Conservation (phyloP, 2,113 vertebrate species). For the Esox niger region DNA sequence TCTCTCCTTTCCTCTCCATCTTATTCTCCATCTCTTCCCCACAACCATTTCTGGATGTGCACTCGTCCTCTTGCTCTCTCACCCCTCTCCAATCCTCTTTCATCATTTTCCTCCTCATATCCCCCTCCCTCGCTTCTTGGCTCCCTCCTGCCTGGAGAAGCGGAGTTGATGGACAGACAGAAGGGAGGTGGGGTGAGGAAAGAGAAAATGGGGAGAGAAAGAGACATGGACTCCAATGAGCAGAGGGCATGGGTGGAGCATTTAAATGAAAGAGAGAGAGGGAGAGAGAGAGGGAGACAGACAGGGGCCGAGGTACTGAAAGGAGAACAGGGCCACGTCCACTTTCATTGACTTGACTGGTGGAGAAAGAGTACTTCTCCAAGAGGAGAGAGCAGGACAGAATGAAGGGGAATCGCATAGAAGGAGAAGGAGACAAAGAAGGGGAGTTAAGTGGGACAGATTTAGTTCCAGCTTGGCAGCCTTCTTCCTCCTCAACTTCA, state of each 20-base stretch:
- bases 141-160: slow-evolving; percentile 41
- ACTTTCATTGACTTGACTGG: slow-evolving; percentile 2
- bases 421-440: too few relatives aligned
- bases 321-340: slow-evolving; percentile 58
- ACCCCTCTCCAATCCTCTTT: slow-evolving; percentile 27
- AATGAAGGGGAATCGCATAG: too few relatives aligned
- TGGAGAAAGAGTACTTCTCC: too few relatives aligned
- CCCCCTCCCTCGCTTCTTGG: slow-evolving; percentile 32
- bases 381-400: too few relatives aligned
- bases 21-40: too few relatives aligned
- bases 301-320: slow-evolving; percentile 55
- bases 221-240: slow-evolving; percentile 56
- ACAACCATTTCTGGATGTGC: too few relatives aligned
- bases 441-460: too few relatives aligned
- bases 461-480: too few relatives aligned
- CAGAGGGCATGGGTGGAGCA: slow-evolving; percentile 48
- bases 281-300: slow-evolving; percentile 40
- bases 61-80: slow-evolving; percentile 40
- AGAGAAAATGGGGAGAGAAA: slow-evolving; percentile 34
- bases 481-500: slow-evolving; percentile 27
- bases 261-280: slow-evolving; percentile 56
- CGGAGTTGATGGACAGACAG: slow-evolving; percentile 49
- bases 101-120: slow-evolving; percentile 29
- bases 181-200: slow-evolving; percentile 37
- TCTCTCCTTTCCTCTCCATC: slow-evolving; percentile 39